Percentiles rank a stretch among this genome's conserved stretches.
Evolutionary conservation across 2,113 vertebrate species (phyloP).

Genomic region (Anguilla rostrata): DNA sequence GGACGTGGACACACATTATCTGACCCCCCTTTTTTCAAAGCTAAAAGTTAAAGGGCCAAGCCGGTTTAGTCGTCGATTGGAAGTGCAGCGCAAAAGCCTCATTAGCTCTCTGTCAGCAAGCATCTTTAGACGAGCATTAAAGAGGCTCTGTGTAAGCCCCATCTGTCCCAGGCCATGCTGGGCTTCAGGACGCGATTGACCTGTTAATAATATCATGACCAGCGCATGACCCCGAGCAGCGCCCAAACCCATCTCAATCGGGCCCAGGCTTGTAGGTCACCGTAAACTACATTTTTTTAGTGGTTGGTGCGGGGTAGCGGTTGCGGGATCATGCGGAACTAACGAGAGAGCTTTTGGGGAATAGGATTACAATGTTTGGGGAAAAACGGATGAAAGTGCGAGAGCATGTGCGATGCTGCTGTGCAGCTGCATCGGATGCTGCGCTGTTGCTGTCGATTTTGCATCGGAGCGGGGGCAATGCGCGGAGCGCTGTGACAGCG

Average conservation of each 20-base stretch:
- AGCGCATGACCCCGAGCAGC: conserved; percentile 57
- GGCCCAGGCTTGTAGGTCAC: conserved; percentile 20
- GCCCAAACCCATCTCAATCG: conserved; percentile 40
- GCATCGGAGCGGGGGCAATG: conserved; percentile 58
- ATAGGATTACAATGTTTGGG: neutral
- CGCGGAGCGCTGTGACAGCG: conserved; percentile 62
- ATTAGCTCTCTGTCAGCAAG: conserved; percentile 63
- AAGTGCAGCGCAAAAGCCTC: conserved; percentile 62
- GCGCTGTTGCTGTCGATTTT: conserved; percentile 66
- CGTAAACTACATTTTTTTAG: conserved; percentile 32
- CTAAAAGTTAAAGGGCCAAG: neutral
- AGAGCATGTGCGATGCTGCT: neutral
- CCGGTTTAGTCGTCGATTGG: conserved; percentile 37
- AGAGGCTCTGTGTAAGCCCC: conserved; percentile 58
- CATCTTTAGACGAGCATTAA: conserved; percentile 69
- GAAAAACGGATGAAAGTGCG: neutral
- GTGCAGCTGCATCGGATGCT: neutral
- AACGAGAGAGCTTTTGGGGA: neutral
- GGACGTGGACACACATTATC: neutral
- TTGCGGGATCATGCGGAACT: neutral
- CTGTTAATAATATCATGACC: conserved; percentile 74
- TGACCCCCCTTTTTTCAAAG: neutral
- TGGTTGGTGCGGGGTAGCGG: conserved; percentile 36
- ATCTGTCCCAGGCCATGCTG: conserved; percentile 56
- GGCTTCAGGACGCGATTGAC: conserved; percentile 73